phyloP scores from a whole-genome alignment of 1,140 invertebrate genomes.

The Megalopta genalis region DNA sequence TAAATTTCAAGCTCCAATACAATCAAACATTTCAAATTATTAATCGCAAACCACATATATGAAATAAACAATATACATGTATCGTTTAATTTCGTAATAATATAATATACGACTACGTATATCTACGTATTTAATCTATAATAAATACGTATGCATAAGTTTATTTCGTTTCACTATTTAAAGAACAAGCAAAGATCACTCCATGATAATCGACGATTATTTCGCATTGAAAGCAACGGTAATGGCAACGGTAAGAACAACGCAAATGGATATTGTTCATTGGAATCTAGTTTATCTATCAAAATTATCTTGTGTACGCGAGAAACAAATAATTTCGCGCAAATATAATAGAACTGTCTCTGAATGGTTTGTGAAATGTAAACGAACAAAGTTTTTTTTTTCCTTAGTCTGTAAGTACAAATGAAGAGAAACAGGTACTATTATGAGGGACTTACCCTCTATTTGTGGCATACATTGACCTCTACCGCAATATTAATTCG shows the following conservation, averaged over 20 bases:
- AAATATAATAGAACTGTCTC: slow-evolving; percentile 3
- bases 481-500: slow-evolving; percentile 58
- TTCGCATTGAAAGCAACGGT: slow-evolving; percentile 7
- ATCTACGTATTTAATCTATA: too few species aligned
- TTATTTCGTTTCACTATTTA: not conserved
- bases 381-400: not conserved
- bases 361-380: not conserved
- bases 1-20: not conserved
- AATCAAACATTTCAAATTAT: not conserved
- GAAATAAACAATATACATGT: too few species aligned
- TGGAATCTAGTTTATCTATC: slow-evolving; percentile 33
- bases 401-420: not conserved
- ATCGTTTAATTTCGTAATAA: too few species aligned
- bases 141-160: too few species aligned
- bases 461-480: slow-evolving; percentile 64
- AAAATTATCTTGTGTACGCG: slow-evolving; percentile 30
- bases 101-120: too few species aligned
- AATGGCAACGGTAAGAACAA: slow-evolving; percentile 15
- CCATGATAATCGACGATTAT: slow-evolving; percentile 1
- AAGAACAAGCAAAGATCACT: not conserved
- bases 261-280: slow-evolving; percentile 17
- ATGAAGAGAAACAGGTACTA: slow-evolving; percentile 20
- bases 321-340: slow-evolving; percentile 19
- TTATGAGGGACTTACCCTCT: slow-evolving; percentile 65
- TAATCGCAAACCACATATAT: not conserved